Conservation (phyloP, 2,888 invertebrate species). For the Hydriomena furcata region DNA sequence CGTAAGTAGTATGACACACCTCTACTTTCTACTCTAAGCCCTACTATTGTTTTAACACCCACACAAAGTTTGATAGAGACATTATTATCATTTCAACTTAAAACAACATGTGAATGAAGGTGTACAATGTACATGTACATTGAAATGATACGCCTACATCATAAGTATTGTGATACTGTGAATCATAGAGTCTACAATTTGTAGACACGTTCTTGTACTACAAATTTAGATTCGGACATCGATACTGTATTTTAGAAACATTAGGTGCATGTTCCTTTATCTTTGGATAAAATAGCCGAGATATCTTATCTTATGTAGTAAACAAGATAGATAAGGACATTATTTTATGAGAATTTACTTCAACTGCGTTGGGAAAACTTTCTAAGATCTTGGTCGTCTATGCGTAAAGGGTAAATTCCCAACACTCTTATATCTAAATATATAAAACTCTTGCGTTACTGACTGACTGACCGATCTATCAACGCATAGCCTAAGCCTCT, state of each 20-base stretch:
- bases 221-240: conserved; percentile 10
- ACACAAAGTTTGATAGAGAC: conserved; percentile 33
- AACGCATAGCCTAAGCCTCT: too few relatives aligned
- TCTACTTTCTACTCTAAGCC: too few relatives aligned
- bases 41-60: conserved; percentile 27
- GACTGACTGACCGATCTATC: too few relatives aligned
- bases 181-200: conserved; percentile 6
- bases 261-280: neutral
- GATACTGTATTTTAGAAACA: neutral
- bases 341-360: neutral
- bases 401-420: too few relatives aligned
- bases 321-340: conserved; percentile 2
- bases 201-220: conserved; percentile 15
- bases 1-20: too few relatives aligned
- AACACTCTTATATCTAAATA: too few relatives aligned
- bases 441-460: too few relatives aligned
- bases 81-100: conserved; percentile 38
- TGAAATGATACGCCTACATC: conserved; percentile 28
- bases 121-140: conserved; percentile 17
- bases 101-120: conserved; percentile 23
- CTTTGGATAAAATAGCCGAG: conserved; percentile 7
- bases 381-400: too few relatives aligned
- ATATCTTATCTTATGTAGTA: conserved; percentile 5
- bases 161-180: conserved; percentile 11
- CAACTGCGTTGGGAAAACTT: neutral